phyloP scores from a whole-genome alignment of 2,113 vertebrate species.

The Origma solitaria region DNA sequence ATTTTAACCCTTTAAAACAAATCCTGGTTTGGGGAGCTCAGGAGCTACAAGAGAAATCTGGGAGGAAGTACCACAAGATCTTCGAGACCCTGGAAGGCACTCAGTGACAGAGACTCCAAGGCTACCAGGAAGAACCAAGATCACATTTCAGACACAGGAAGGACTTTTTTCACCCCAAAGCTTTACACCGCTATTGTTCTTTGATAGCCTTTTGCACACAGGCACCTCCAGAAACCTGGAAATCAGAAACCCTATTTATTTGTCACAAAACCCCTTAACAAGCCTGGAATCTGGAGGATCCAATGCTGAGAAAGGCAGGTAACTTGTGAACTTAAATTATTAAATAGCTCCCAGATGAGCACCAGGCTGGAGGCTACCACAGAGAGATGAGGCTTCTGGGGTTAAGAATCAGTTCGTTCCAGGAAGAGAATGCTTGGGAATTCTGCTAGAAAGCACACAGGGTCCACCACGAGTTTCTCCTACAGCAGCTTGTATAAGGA shows the following conservation, averaged over 20 bases:
- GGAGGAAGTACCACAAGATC: neutral
- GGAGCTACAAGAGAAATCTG: neutral
- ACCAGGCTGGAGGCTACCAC: neutral
- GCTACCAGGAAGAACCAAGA: neutral
- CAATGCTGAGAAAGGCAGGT: neutral
- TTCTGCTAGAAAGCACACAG: neutral
- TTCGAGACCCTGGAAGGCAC: neutral
- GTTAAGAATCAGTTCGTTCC: neutral
- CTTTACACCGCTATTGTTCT: neutral
- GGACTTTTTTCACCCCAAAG: neutral
- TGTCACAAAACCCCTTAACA: neutral
- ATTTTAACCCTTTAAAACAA: neutral
- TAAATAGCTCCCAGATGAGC: neutral
- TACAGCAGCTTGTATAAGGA: neutral
- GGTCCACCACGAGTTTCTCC: neutral
- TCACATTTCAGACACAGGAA: fast-evolving
- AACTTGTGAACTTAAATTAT: neutral
- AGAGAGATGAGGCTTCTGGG: neutral
- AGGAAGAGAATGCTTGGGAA: neutral
- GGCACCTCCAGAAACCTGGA: neutral
- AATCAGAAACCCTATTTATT: too few species aligned
- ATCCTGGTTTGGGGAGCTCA: neutral
- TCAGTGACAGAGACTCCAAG: neutral
- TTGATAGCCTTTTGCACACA: neutral
- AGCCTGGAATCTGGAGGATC: neutral